These are phyloP conservation scores for Blastobasis lacticolella DNA, from an alignment of 2,888 invertebrate species.

Conservation along the genomic window DNA sequence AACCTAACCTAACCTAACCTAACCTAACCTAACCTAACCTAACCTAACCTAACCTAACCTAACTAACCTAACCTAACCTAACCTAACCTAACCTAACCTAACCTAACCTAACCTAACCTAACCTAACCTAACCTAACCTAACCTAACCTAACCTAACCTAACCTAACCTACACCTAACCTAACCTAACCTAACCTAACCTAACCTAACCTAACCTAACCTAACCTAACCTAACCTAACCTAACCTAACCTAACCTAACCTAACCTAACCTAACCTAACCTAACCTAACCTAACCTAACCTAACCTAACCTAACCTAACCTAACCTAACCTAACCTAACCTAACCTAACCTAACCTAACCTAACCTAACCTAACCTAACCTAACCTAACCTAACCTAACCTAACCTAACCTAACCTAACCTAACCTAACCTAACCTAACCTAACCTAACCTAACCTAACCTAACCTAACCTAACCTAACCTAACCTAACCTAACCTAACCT, in stretches of 20 bases:
- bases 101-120: slow-evolving; percentile 20
- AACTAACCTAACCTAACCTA: slow-evolving; percentile 21
- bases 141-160: slow-evolving; percentile 17
- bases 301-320: slow-evolving; percentile 16
- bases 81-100: slow-evolving; percentile 23
- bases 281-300: slow-evolving; percentile 25
- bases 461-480: slow-evolving; percentile 12
- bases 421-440: slow-evolving; percentile 18
- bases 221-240: slow-evolving; percentile 15
- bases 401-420: slow-evolving; percentile 19
- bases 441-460: slow-evolving; percentile 21
- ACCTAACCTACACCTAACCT: slow-evolving; percentile 17
- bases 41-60: slow-evolving; percentile 15
- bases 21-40: slow-evolving; percentile 19
- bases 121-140: slow-evolving; percentile 17
- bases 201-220: slow-evolving; percentile 14
- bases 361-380: slow-evolving; percentile 17
- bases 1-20: slow-evolving; percentile 19
- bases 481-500: slow-evolving; percentile 13
- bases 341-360: slow-evolving; percentile 15
- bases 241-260: slow-evolving; percentile 21
- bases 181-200: slow-evolving; percentile 17
- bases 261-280: slow-evolving; percentile 23
- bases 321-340: slow-evolving; percentile 15
- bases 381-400: slow-evolving; percentile 17